phyloP scores from a whole-genome alignment of 2,113 vertebrate species.

The Antigone vipio region DNA sequence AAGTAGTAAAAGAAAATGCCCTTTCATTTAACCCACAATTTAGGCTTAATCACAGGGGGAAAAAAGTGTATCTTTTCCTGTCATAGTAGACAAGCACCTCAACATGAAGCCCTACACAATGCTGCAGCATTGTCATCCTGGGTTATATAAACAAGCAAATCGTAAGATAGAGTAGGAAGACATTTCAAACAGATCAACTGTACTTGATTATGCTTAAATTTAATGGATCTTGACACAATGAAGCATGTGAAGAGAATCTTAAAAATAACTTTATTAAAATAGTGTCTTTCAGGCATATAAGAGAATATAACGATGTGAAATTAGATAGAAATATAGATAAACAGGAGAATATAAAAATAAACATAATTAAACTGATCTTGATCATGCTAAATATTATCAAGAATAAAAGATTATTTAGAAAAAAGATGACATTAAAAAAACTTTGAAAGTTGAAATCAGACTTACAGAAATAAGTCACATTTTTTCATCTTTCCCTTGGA shows the following conservation, averaged over 20 bases:
- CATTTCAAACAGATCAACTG: background rate
- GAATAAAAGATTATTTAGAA: background rate
- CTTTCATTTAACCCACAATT: background rate
- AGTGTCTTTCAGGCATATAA: background rate
- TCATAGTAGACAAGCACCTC: background rate
- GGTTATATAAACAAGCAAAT: slow-evolving; percentile 11
- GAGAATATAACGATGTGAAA: background rate
- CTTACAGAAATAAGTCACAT: background rate
- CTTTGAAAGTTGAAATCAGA: background rate
- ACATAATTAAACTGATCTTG: background rate
- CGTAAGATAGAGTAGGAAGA: background rate
- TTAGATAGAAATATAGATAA: background rate
- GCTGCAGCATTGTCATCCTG: background rate
- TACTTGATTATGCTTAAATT: slow-evolving; percentile 1
- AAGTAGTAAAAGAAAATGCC: background rate
- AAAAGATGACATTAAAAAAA: background rate
- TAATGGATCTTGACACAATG: background rate
- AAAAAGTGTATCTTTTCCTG: background rate
- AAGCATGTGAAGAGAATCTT: background rate
- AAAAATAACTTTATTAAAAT: slow-evolving; percentile 5
- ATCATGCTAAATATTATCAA: background rate
- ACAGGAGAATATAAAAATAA: background rate
- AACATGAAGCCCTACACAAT: background rate
- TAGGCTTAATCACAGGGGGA: background rate
- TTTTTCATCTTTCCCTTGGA: background rate